phyloP scores from a whole-genome alignment of 2,888 invertebrate species.

The Callyntrura guangdongensis region DNA sequence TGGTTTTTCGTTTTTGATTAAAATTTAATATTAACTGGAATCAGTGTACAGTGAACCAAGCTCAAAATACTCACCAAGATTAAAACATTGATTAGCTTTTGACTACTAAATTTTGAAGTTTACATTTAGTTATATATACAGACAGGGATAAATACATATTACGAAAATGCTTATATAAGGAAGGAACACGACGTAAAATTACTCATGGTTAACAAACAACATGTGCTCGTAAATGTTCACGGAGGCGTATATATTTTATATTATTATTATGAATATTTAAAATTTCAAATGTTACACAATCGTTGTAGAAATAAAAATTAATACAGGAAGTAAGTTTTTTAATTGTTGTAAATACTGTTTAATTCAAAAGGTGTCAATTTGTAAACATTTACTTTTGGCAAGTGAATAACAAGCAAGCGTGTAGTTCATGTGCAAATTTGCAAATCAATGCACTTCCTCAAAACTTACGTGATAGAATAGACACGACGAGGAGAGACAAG shows the following conservation, averaged over 20 bases:
- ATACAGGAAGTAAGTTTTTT: background rate
- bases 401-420: too few relatives aligned
- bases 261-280: background rate
- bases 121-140: background rate
- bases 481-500: too few relatives aligned
- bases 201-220: background rate
- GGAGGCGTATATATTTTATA: background rate
- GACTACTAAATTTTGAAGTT: background rate
- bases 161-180: background rate
- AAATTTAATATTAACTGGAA: too few relatives aligned
- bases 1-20: too few relatives aligned
- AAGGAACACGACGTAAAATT: background rate
- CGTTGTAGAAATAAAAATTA: background rate
- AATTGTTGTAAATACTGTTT: background rate
- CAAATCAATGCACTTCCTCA: conserved; percentile 67
- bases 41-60: too few relatives aligned
- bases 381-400: conserved; percentile 19
- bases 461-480: too few relatives aligned
- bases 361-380: conserved; percentile 20
- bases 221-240: background rate
- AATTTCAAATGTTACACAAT: background rate
- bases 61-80: too few relatives aligned
- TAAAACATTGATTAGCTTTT: background rate
- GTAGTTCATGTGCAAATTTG: too few relatives aligned
- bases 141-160: background rate